Base-by-base conservation (phyloP, 2,888 invertebrate species). In the Branchellion lobata region DNA sequence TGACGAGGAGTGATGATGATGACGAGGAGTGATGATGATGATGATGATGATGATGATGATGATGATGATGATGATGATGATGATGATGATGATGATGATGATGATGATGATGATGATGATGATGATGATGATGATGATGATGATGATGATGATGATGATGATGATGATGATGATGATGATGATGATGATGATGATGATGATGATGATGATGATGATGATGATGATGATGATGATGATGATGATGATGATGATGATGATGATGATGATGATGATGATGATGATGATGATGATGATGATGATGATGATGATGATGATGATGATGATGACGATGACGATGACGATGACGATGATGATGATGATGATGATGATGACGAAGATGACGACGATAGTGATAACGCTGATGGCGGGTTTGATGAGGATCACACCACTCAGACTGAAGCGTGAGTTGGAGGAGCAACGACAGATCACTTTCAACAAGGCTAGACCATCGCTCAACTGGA, bases 391-490 rank as follows among this genome's bases (percentile, higher is more conserved):
- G n/a, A n/a, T n/a, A n/a, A n/a, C n/a, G n/a, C n/a, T n/a, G n/a
- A n/a, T n/a, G n/a, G n/a, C n/a, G n/a, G n/a, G n/a, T n/a, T n/a
- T n/a, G n/a, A n/a, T n/a, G n/a, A n/a, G n/a, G n/a, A n/a, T n/a
- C n/a, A n/a, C n/a, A n/a, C n/a, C n/a, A n/a, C n/a, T n/a, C 21
- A 57, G 61, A 57, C 21, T 61, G n/a, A 77, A 24, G 53, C 31
- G 31, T 24, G 77, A 57, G 34, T 11, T 77, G 24, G 80, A 80
- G 27, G 80, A 79, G 53, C 71, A 77, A 47, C 31, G 80, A 47
- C 80, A 82, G 80, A 85, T 87, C 31, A 83, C 83, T 81, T 90
- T 91, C 84, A 91, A 91, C 85, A 91, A 92, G 83, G 90, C 14
- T n/a, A 69, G 29, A 33, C 57, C 53, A 82, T 80, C 29, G 79